Evolutionary conservation across 2,888 invertebrate species (phyloP).

Genomic region (Eupithecia abbreviata): DNA sequence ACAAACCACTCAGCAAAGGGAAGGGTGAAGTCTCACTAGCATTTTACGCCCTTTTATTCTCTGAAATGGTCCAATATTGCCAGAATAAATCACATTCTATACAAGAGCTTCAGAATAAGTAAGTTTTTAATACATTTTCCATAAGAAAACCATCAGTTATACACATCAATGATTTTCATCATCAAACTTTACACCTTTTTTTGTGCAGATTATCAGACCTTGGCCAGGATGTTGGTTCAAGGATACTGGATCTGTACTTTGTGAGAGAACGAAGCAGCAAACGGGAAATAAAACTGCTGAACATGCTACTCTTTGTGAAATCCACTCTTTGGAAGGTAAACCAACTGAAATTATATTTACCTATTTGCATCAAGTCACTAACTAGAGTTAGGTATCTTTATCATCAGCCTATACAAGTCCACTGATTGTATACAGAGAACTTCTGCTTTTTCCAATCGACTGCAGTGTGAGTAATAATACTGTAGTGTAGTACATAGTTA

Average conservation of each 20-base stretch:
- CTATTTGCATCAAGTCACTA: background rate
- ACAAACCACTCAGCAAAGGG: slow-evolving; percentile 95
- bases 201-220: slow-evolving; percentile 92
- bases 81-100: slow-evolving; percentile 98
- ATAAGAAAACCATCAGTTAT: background rate
- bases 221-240: slow-evolving; percentile 97
- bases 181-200: background rate
- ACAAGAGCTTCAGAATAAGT: slow-evolving; percentile 97
- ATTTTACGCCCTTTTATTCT: slow-evolving; percentile 97
- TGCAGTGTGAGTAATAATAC: too few relatives aligned
- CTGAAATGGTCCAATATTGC: slow-evolving; percentile 99
- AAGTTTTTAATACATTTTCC: slow-evolving; percentile 54
- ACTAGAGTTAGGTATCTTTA: background rate
- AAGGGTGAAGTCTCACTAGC: slow-evolving; percentile 96
- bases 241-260: slow-evolving; percentile 96
- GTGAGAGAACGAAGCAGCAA: slow-evolving; percentile 96
- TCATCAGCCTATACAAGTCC: background rate
- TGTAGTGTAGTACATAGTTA: too few relatives aligned
- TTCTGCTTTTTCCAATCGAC: background rate
- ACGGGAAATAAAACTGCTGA: slow-evolving; percentile 96
- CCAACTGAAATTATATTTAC: background rate
- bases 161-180: background rate
- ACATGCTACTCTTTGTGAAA: slow-evolving; percentile 97
- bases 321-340: slow-evolving; percentile 97
- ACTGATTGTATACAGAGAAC: background rate